phyloP scores from a whole-genome alignment of 1,140 invertebrate genomes.

The Helicoverpa armigera region DNA sequence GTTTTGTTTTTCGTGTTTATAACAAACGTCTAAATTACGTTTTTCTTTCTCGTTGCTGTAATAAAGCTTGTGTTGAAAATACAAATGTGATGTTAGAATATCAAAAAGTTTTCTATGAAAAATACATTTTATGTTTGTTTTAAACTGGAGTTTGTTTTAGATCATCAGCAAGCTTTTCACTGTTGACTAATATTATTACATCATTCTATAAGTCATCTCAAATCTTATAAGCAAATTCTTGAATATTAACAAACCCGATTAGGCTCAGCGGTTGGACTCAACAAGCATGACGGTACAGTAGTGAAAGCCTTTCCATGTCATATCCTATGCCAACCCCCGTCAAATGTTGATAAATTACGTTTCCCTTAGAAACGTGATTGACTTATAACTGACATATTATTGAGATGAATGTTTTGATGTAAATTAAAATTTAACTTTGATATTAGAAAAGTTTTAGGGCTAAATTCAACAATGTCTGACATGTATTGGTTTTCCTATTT shows the following conservation, averaged over 20 bases:
- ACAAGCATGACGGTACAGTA: slow-evolving; percentile 41
- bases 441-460: not conserved
- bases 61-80: slow-evolving; percentile 34
- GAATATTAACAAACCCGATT: not conserved
- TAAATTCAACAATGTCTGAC: too few relatives aligned
- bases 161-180: too few relatives aligned
- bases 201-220: too few relatives aligned
- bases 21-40: slow-evolving; percentile 4
- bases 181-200: too few relatives aligned
- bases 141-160: too few relatives aligned
- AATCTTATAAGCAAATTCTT: not conserved
- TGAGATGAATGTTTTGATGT: slow-evolving; percentile 22
- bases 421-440: slow-evolving; percentile 11
- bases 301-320: slow-evolving; percentile 79
- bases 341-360: slow-evolving; percentile 82
- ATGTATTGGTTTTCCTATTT: too few relatives aligned
- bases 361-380: slow-evolving; percentile 67
- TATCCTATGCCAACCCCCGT: slow-evolving; percentile 72
- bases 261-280: not conserved
- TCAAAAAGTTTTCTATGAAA: too few relatives aligned
- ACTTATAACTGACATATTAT: slow-evolving; percentile 69
- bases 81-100: not conserved
- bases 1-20: slow-evolving; percentile 55
- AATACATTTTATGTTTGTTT: too few relatives aligned
- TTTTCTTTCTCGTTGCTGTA: not conserved